Evolutionary conservation across 2,888 invertebrate species (phyloP).

Genomic region (Eulithis prunata): DNA sequence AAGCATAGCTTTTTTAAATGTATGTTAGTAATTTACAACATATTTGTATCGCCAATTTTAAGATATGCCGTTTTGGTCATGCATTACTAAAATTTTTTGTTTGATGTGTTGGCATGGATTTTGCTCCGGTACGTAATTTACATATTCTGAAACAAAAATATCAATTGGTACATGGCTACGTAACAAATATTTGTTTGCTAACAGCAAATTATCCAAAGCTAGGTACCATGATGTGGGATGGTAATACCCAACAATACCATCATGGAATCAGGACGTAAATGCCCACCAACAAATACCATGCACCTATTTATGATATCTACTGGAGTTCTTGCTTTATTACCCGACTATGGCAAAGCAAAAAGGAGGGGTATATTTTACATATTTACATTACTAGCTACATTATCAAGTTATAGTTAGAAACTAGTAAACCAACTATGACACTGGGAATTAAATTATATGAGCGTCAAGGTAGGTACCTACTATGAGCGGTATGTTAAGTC

Average conservation of each 20-base stretch:
- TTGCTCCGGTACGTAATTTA: constrained; percentile 63
- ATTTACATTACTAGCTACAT: too few species aligned
- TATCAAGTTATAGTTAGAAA: too few species aligned
- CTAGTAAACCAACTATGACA: too few species aligned
- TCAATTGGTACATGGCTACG: neutral
- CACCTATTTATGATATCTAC: neutral
- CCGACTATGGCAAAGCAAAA: too few species aligned
- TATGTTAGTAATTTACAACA: constrained; percentile 56
- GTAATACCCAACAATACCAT: too few species aligned
- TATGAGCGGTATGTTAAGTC: too few species aligned
- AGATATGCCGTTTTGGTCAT: constrained; percentile 47
- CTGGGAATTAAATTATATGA: too few species aligned
- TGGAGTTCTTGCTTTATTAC: too few species aligned
- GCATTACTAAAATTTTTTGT: constrained; percentile 50
- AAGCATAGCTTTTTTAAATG: constrained; percentile 74
- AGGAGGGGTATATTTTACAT: too few species aligned
- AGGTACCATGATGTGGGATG: neutral
- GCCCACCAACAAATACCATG: neutral
- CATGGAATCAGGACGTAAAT: neutral
- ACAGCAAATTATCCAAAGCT: neutral
- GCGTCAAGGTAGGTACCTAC: too few species aligned
- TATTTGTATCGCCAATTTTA: constrained; percentile 53
- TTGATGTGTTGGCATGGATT: constrained; percentile 65
- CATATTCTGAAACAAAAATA: constrained; percentile 66
- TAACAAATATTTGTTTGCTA: neutral